Evolutionary conservation across 2,113 vertebrate genomes (phyloP), one percentile per base, ranked within the genome.

Genomic region (Esox niger): DNA sequence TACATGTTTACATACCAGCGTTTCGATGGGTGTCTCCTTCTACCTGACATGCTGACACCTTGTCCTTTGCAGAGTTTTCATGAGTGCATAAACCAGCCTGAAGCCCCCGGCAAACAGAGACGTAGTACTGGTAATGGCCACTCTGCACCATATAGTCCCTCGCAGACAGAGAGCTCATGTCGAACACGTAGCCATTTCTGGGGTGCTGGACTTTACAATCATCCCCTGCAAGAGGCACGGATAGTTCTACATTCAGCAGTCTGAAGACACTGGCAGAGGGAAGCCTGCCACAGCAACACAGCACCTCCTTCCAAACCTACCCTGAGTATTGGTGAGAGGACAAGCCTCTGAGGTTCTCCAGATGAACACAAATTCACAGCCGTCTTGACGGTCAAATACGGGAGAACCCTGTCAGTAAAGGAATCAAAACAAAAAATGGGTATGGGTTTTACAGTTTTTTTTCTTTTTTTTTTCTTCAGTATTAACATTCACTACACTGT

Each of bases 291-390:
- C 13, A 15, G 17, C 38, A 43, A 52, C 17, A 52, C 8, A 6
- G 47, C 17, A 52, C n/a, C n/a, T 52, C 7, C 47, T 52, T n/a
- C 47, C n/a, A 52, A n/a, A 66, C 68, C 4, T 82, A 96, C 97
- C 97, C 86, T 94, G 89, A 43, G 87, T 87, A 81, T 84, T 94
- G 80, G 74, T 87, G 67, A 98, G 71, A 0, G 95, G 94, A 63
- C 97, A 99, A 13, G 97, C 96, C 70, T 95, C 95, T 13, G 95
- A 90, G 0, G 96, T 98, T 81, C 94, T 93, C 97, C 96, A 99
- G 62, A 96, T 76, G 73, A 99, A 99, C 25, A 98, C 89, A 2
- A 93, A 98, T 60, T 99, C 96, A 79, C 97, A 99, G 1, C 87
- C 91, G 0, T 91, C 87, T 69, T 78, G 73, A 17, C 92, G 88